These are phyloP conservation scores for Pelochelys cantorii DNA, from an alignment of 2,797 vertebrate genomes.

Conservation along the genomic window DNA sequence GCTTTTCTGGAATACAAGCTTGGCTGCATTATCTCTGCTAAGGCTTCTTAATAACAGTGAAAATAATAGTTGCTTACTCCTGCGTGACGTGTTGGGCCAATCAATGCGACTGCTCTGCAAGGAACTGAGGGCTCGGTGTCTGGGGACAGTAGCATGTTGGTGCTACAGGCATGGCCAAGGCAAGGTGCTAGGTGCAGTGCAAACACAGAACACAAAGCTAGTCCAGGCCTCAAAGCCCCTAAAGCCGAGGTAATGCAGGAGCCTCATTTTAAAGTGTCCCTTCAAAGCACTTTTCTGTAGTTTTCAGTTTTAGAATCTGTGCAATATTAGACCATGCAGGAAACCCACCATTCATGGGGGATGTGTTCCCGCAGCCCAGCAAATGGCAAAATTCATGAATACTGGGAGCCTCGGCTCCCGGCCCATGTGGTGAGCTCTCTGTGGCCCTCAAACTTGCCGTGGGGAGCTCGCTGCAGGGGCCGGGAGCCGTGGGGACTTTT, in stretches of 20 bases:
- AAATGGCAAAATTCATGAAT: too few species aligned
- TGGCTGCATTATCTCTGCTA: background rate
- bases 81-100: background rate
- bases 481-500: too few species aligned
- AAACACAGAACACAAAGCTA: background rate
- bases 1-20: background rate
- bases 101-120: background rate
- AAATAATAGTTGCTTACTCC: background rate
- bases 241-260: background rate
- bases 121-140: background rate
- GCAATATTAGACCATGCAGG: too few species aligned
- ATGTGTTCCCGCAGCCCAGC: too few species aligned
- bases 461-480: too few species aligned
- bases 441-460: too few species aligned
- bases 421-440: too few species aligned
- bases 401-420: too few species aligned
- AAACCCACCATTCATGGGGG: too few species aligned
- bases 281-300: background rate
- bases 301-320: background rate
- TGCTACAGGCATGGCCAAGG: too few species aligned
- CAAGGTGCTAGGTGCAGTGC: background rate
- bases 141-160: too few species aligned
- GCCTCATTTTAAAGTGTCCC: background rate
- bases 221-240: background rate
- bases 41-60: background rate